Base-by-base conservation (phyloP, 2,888 invertebrate species). In the Cinara cedri region DNA sequence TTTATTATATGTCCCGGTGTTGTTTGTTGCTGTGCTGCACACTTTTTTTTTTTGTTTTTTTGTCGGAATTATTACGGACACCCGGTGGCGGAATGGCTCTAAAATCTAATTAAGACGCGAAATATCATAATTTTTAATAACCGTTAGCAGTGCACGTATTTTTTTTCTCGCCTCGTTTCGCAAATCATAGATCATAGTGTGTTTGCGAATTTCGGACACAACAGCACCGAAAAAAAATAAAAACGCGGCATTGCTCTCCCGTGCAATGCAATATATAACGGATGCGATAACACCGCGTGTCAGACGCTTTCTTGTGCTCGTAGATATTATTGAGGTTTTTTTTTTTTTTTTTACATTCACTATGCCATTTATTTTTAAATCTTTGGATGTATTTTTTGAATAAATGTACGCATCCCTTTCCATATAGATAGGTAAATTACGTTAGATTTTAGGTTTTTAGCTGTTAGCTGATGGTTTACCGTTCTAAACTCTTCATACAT, bases 1-100 rank as follows among this genome's bases (percentile, higher is more conserved):
- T 76, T 76, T 76, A 76, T 76, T 76, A 76, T 76, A 76, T 68
- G 76, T 76, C 76, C 76, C 76, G 76, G 68, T 66, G 66, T 68
- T 66, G 76, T 76, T 66, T 76, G 65, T 65, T 55, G 72, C 9
- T 55, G 55, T 13, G n/a, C n/a, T n/a, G n/a, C n/a, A 26, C 65
- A 51, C 65, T 68, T 66, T 68, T 46, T 44, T 70, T 19, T 54
- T 70, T 70, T 63, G 49, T 19, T 54, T 70, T 70, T 63, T 63
- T 65, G 34, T 21, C 57, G 44, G 68, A 68, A 76, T 68, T 34
- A 34, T 34, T 76, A 68, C 76, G 76, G 76, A 76, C 76, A 76
- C 76, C 76, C 76, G 76, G 76, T 68, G 76, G 76, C 66, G 55
- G 16, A 76, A 76, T 34, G 76, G 76, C 66, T 76, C 66, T 76